A percentile compares a stretch with the other conserved stretches of the same genome.
Evolutionary conservation across 2,888 invertebrate genomes (phyloP).

Genomic region (Dasysyrphus albostriatus): DNA sequence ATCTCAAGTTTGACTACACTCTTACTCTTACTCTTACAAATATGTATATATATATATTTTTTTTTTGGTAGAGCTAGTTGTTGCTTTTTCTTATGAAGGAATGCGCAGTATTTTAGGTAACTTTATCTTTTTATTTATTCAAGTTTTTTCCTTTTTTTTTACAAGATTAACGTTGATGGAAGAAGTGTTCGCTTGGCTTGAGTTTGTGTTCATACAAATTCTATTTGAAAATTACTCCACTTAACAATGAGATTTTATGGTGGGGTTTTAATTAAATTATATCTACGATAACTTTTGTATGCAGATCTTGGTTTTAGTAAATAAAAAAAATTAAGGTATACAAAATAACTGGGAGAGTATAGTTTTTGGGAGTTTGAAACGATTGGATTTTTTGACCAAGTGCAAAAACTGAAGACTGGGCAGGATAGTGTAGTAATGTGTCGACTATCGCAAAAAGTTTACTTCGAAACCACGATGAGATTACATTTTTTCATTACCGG

Average conservation of each 20-base stretch:
- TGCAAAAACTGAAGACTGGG: no score
- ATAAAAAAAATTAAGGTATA: slow-evolving; percentile 13
- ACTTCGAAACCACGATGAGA: no score
- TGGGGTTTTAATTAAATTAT: slow-evolving; percentile 47
- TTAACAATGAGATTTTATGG: slow-evolving; percentile 24
- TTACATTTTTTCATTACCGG: no score
- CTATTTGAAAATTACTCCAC: slow-evolving; percentile 9
- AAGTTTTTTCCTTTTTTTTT: background rate
- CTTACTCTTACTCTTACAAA: no score
- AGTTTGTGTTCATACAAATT: slow-evolving; percentile 20
- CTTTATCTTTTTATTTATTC: slow-evolving; percentile 11
- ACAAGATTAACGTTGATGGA: slow-evolving; percentile 5
- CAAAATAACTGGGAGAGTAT: background rate
- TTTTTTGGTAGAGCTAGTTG: slow-evolving; percentile 41
- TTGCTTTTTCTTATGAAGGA: slow-evolving; percentile 27
- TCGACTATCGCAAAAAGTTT: no score
- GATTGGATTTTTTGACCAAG: no score
- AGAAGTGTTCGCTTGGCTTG: background rate
- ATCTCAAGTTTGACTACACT: slow-evolving; percentile 20
- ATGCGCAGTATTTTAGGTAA: slow-evolving; percentile 5
- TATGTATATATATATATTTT: background rate
- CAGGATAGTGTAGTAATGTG: no score
- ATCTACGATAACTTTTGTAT: slow-evolving; percentile 5
- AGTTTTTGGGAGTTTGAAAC: background rate
- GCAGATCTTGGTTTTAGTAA: slow-evolving; percentile 13